Base-by-base conservation (phyloP, 2,888 invertebrate species). In the Nipponacmea schrenckii region DNA sequence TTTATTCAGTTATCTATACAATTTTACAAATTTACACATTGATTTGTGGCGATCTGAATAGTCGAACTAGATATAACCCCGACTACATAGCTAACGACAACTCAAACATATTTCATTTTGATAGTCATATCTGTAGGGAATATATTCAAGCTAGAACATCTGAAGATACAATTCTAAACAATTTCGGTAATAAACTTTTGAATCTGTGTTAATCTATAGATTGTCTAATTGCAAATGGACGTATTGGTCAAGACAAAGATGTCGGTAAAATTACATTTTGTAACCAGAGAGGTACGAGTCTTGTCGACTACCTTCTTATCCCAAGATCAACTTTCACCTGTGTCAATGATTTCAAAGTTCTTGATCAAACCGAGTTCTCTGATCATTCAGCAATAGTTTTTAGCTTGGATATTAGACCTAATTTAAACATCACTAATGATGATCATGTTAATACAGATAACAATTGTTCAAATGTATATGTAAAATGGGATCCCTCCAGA, bases 141-240 rank as follows among this genome's bases (percentile, higher is more conserved):
- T n/a, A n/a, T n/a, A n/a, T n/a, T n/a, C 27, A 67, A 27, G 44
- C 24, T 31, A 64, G 68, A 39, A 48, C 24, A 56, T n/a, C 26
- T 17, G 12, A 56, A 24, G 64, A 56, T 65, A 39, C 20, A 15
- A 48, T 62, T 8, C 12, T n/a, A 24, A 67, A 71, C 56, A 71
- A 62, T 27, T 67, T 62, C 67, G 71, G 67, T 4, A 26, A 27
- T 24, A 45, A 15, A 63, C 46, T 67, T 24, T 26, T 64, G 56
- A 45, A 67, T 45, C 50, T 67, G 1, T 69, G 56, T 69, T 66
- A 64, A 66, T 62, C 50, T 45, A 50, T n/a, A 63, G 63, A 71
- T 45, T 26, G 56, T 5, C 46, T 62, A 39, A 71, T 71, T 27
- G n/a, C 67, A 45, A 66, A 70, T 70, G 70, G 70, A 17, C 17